Conservation (phyloP, 2,888 invertebrate genomes). For the Cryptus armator region DNA sequence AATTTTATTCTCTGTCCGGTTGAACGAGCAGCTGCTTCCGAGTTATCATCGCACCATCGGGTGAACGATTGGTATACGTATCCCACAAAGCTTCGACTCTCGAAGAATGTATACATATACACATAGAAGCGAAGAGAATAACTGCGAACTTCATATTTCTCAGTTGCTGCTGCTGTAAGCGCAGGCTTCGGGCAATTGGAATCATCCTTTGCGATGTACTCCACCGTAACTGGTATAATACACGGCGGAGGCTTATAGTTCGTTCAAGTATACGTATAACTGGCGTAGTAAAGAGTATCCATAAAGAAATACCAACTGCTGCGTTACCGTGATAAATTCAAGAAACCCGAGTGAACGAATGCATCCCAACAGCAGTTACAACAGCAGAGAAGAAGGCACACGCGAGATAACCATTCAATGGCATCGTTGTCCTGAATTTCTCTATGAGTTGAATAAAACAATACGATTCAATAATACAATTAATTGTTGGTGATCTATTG, state of each 20-base stretch:
- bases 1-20: no score
- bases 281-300: constrained; percentile 21
- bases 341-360: constrained; percentile 42
- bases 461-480: constrained; percentile 23
- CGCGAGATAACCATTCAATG: constrained; percentile 15
- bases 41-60: constrained; percentile 41
- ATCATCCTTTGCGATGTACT: constrained; percentile 37
- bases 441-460: constrained; percentile 26
- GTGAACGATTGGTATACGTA: constrained; percentile 10
- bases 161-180: constrained; percentile 7
- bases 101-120: background rate
- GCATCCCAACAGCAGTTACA: background rate
- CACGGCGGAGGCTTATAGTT: background rate
- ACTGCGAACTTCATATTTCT: constrained; percentile 58
- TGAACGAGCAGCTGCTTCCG: constrained; percentile 5
- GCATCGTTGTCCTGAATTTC: constrained; percentile 18
- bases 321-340: constrained; percentile 51
- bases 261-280: background rate
- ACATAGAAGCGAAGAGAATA: constrained; percentile 13
- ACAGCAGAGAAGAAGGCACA: constrained; percentile 5
- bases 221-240: background rate
- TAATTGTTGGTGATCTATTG: background rate
- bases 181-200: constrained; percentile 52
- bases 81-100: background rate
- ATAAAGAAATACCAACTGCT: constrained; percentile 55